Evolutionary conservation across 2,888 invertebrate species (phyloP).

Genomic region (Ptychoptera contaminata): DNA sequence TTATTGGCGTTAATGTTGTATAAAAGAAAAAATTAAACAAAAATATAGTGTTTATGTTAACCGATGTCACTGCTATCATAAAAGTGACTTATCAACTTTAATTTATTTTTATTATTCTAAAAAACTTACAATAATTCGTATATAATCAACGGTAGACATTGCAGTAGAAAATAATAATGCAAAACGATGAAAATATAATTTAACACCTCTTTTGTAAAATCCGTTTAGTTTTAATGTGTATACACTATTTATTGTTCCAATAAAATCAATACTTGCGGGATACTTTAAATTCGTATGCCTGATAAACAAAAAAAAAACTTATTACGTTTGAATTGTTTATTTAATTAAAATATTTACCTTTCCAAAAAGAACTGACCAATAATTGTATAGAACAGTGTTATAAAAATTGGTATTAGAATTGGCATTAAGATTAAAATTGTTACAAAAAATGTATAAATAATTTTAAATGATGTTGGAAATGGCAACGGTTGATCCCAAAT

Average conservation of each 20-base stretch:
- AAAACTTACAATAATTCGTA: background rate
- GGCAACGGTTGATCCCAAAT: conserved; percentile 2
- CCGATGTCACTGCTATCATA: background rate
- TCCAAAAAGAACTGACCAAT: background rate
- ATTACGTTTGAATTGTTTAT: background rate
- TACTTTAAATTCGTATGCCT: background rate
- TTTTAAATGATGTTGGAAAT: conserved; percentile 2
- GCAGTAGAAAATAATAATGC: background rate
- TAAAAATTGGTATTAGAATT: background rate
- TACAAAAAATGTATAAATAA: background rate
- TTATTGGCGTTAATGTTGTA: too few species aligned
- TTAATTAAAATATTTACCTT: background rate
- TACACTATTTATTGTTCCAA: background rate
- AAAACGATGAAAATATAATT: background rate
- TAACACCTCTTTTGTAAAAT: background rate
- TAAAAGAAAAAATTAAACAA: too few species aligned
- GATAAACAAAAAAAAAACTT: too few species aligned
- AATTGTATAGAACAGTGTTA: background rate
- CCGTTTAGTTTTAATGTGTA: background rate
- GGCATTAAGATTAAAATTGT: background rate
- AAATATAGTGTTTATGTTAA: background rate
- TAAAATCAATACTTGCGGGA: background rate
- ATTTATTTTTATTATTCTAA: background rate
- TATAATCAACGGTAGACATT: background rate
- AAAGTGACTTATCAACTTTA: too few species aligned